Conservation (phyloP, 2,797 vertebrate species). For the Pseudochirops cupreus region DNA sequence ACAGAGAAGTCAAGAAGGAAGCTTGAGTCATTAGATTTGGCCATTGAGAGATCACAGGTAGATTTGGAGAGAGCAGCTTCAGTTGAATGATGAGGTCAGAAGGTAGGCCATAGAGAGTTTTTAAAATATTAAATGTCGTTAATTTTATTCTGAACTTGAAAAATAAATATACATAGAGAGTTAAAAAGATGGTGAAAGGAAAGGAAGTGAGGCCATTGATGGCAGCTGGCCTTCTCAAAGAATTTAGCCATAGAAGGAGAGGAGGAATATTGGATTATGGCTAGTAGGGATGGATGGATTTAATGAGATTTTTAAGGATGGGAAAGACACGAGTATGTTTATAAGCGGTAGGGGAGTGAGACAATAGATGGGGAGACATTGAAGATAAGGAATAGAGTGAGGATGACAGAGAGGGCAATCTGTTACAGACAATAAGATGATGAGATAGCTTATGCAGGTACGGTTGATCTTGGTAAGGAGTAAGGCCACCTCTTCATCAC, state of each 20-base stretch:
- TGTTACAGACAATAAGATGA: background rate
- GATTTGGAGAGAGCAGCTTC: background rate
- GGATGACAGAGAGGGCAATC: background rate
- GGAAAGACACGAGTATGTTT: background rate
- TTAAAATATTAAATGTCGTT: background rate
- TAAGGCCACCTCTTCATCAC: background rate
- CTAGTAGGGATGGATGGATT: background rate
- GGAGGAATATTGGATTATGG: background rate
- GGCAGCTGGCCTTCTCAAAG: background rate
- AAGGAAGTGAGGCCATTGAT: background rate
- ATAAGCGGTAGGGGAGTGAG: background rate
- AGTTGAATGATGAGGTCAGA: background rate
- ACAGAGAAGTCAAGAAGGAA: background rate
- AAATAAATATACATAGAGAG: background rate
- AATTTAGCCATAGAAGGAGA: background rate
- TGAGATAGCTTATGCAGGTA: background rate
- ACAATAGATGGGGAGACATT: background rate
- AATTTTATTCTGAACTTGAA: background rate
- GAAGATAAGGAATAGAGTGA: background rate
- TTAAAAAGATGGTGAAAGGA: background rate
- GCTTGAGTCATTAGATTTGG: background rate
- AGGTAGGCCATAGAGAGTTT: background rate
- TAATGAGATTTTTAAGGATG: background rate
- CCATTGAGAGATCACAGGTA: background rate
- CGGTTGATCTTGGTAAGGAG: background rate